These are phyloP conservation scores for Equus quagga DNA, from an alignment of 2,113 vertebrate genomes.

Conservation along the genomic window DNA sequence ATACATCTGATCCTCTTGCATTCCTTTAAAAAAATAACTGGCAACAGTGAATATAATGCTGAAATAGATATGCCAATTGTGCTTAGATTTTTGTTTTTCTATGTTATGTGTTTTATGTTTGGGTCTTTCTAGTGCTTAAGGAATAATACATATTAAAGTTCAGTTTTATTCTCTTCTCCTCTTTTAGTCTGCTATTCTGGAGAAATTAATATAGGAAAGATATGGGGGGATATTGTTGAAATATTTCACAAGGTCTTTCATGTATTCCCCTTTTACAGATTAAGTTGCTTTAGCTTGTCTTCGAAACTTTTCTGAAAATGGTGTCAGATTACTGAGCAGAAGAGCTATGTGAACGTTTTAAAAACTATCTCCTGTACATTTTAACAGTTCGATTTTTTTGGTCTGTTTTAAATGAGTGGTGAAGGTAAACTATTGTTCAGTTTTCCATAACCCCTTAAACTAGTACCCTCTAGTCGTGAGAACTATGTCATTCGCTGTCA, in stretches of 20 bases:
- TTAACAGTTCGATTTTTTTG: background rate
- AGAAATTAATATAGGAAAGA: slow-evolving; percentile 1
- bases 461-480: background rate
- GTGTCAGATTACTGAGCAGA: background rate
- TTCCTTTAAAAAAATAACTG: background rate
- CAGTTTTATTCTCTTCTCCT: background rate
- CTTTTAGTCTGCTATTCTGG: background rate
- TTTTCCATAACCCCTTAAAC: background rate
- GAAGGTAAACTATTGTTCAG: background rate
- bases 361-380: background rate
- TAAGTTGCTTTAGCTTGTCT: background rate
- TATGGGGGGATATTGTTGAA: background rate
- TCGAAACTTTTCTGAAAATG: background rate
- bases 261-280: background rate
- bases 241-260: background rate
- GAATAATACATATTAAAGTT: background rate
- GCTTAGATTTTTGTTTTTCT: background rate
- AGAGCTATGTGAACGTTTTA: background rate
- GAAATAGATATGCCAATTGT: background rate
- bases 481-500: background rate
- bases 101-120: background rate
- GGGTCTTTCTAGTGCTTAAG: background rate
- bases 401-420: background rate
- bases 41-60: background rate
- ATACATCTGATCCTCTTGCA: background rate